Percentiles rank a stretch among this genome's conserved stretches.
These are phyloP conservation scores for Columba janthina DNA, from an alignment of 2,113 vertebrate genomes.

Conservation along the genomic window DNA sequence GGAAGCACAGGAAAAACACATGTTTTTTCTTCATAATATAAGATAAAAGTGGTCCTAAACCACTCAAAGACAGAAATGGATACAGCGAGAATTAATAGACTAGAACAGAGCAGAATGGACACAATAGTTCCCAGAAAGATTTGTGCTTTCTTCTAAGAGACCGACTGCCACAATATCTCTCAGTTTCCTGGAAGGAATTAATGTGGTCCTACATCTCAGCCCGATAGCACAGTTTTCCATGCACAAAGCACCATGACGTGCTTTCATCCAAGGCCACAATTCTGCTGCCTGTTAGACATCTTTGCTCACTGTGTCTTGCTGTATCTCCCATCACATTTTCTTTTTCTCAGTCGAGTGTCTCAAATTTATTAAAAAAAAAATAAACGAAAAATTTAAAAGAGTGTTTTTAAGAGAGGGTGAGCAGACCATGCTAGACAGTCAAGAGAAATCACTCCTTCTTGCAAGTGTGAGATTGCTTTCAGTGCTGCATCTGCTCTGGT, in stretches of 20 bases:
- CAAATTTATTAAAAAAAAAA: neutral
- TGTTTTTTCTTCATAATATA: neutral
- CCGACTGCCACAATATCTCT: neutral
- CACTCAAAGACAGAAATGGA: neutral
- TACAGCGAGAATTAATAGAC: neutral
- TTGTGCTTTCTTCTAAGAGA: neutral
- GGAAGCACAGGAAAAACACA: neutral
- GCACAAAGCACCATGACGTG: neutral
- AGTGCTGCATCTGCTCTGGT: neutral
- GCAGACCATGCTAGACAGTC: neutral
- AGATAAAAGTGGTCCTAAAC: neutral
- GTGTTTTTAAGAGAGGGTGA: neutral
- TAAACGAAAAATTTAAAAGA: neutral
- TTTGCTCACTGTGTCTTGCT: neutral
- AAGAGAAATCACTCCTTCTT: neutral
- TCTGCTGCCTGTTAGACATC: neutral
- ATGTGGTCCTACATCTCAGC: neutral
- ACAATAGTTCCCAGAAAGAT: neutral
- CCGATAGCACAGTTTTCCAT: neutral
- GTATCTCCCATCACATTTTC: neutral
- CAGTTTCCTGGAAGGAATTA: neutral
- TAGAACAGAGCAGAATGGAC: neutral
- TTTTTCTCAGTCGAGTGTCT: neutral
- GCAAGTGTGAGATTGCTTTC: neutral
- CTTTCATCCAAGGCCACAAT: neutral